These are phyloP conservation scores for Drosophila prosaltans DNA, from an alignment of 1,140 invertebrate genomes.

Conservation along the genomic window DNA sequence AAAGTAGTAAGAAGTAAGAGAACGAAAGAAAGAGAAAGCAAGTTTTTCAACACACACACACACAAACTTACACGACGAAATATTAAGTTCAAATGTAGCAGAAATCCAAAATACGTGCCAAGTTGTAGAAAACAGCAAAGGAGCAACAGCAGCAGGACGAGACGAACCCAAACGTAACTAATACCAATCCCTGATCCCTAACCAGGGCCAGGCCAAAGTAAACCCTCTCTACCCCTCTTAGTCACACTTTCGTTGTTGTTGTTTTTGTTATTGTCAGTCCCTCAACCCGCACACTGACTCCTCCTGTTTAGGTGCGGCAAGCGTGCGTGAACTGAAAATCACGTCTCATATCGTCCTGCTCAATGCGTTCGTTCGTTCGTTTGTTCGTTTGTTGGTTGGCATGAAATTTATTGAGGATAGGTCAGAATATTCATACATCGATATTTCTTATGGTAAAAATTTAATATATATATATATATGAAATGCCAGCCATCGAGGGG, in stretches of 20 bases:
- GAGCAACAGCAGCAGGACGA: background rate
- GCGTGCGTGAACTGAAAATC: conserved; percentile 71
- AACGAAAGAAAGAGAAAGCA: background rate
- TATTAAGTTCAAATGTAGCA: conserved; percentile 82
- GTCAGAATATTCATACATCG: conserved; percentile 77
- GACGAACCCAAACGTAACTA: conserved; percentile 51
- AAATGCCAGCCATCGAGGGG: conserved; percentile 36
- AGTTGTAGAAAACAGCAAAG: conserved; percentile 71
- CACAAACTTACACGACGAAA: conserved; percentile 46
- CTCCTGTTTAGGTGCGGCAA: conserved; percentile 56
- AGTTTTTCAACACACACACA: conserved; percentile 17
- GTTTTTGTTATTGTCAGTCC: background rate
- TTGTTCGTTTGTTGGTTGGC: conserved; percentile 36
- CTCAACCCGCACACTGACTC: conserved; percentile 3
- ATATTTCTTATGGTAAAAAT: conserved; percentile 65
- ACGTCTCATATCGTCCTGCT: conserved; percentile 56
- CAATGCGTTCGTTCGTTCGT: conserved; percentile 44
- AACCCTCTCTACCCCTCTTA: conserved; percentile 16
- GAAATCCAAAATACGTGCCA: conserved; percentile 80
- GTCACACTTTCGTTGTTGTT: background rate
- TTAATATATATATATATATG: conserved; percentile 59
- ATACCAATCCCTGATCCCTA: conserved; percentile 34
- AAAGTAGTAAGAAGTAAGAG: conserved; percentile 54
- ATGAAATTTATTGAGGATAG: conserved; percentile 72
- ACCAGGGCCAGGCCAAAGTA: background rate